These are phyloP conservation scores for Pseudochirops corinnae DNA, from an alignment of 2,797 vertebrate genomes.

Conservation along the genomic window DNA sequence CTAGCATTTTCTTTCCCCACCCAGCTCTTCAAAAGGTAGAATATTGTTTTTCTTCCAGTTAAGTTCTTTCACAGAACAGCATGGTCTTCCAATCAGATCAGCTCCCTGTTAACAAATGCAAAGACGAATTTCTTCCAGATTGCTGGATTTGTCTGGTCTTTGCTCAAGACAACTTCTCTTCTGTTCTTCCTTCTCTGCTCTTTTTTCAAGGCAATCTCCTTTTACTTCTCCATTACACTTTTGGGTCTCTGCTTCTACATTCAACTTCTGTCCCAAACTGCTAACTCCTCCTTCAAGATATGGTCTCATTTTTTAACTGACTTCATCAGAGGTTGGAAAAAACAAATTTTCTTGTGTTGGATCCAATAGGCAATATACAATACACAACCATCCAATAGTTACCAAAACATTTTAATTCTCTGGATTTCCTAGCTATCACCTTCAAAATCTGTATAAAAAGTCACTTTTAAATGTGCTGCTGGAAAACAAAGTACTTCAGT, in stretches of 20 bases:
- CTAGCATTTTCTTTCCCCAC: background rate
- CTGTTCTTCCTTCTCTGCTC: background rate
- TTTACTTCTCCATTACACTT: background rate
- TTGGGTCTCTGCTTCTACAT: background rate
- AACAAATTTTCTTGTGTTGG: background rate
- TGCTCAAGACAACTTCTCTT: background rate
- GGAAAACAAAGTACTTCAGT: background rate
- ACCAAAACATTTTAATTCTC: background rate
- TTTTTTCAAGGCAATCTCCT: background rate
- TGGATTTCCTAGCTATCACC: background rate
- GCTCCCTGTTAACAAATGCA: background rate
- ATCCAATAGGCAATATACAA: background rate
- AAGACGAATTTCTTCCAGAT: background rate
- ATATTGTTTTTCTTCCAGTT: background rate
- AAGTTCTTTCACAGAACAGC: background rate
- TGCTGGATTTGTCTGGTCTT: background rate
- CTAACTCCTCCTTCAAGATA: background rate
- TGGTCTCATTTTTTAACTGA: background rate
- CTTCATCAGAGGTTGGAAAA: background rate
- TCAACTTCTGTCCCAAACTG: background rate
- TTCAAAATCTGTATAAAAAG: background rate
- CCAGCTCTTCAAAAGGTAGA: background rate
- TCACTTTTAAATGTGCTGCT: background rate
- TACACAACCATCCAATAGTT: background rate
- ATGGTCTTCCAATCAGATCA: background rate